Evolutionary conservation across 2,888 invertebrate species (phyloP).

Genomic region (Tetragnatha montana): DNA sequence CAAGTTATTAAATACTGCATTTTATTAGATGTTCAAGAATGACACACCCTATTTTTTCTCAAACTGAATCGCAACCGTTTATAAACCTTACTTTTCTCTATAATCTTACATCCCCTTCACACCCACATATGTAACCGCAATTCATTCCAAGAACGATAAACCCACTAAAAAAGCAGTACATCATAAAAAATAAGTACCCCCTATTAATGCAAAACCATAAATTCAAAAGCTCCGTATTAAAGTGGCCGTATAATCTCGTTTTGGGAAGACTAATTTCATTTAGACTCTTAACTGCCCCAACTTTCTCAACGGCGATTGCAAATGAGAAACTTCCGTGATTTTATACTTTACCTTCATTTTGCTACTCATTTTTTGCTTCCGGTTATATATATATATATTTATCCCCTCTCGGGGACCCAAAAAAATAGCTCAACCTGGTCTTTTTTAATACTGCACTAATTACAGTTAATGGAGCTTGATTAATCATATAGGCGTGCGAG

Average conservation of each 20-base stretch:
- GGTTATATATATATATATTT: conserved; percentile 15
- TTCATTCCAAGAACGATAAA: not conserved
- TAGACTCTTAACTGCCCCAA: not conserved
- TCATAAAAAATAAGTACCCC: not conserved
- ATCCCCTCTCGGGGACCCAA: not conserved
- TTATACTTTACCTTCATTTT: not conserved
- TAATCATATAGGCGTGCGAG: not conserved
- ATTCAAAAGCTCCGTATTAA: conserved; percentile 24
- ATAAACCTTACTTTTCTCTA: too few species aligned
- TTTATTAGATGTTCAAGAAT: too few species aligned
- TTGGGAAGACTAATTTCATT: conserved; percentile 35
- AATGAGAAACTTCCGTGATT: conserved; percentile 43
- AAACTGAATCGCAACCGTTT: too few species aligned
- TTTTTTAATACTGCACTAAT: conserved; percentile 52
- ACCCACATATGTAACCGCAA: not conserved
- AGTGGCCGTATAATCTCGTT: conserved; percentile 27
- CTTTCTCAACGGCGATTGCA: conserved; percentile 21
- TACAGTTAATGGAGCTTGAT: conserved; percentile 45
- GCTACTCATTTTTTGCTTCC: conserved; percentile 1
- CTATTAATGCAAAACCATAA: conserved; percentile 22
- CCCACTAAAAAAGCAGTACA: not conserved
- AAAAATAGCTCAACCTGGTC: conserved; percentile 12
- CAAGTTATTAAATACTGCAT: too few species aligned
- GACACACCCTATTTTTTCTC: too few species aligned
- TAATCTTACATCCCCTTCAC: too few species aligned